Evolutionary conservation across 2,113 vertebrate species (phyloP).

Genomic region (Pterocles orientalis): DNA sequence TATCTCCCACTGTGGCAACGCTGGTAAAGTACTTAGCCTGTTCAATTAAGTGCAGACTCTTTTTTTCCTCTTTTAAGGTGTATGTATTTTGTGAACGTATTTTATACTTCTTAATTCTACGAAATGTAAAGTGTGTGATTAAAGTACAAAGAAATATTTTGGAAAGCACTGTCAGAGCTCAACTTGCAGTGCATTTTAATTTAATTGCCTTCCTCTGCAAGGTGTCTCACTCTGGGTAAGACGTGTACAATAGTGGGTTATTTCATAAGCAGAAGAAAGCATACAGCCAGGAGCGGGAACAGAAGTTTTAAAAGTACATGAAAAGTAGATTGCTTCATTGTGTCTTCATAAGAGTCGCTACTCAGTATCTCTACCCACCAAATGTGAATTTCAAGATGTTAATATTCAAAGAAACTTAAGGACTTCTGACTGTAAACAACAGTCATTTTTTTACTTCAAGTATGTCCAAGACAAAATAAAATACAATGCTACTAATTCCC

Average conservation of each 20-base stretch:
- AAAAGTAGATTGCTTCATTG: background rate
- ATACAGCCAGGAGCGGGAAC: background rate
- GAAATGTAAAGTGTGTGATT: background rate
- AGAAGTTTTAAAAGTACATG: background rate
- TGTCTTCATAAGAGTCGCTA: background rate
- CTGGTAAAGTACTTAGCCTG: background rate
- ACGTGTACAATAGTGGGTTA: fast-evolving
- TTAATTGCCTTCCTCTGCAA: background rate
- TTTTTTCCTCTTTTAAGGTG: background rate
- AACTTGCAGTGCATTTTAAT: background rate
- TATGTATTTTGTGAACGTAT: background rate
- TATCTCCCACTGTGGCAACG: background rate
- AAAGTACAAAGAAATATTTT: background rate
- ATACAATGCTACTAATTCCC: background rate
- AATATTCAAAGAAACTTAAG: background rate
- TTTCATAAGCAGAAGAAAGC: background rate
- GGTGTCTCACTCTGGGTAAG: background rate
- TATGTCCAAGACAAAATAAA: background rate
- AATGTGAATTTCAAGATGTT: background rate
- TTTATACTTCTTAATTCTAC: background rate
- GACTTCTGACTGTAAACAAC: background rate
- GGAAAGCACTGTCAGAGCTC: background rate
- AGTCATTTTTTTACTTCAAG: background rate
- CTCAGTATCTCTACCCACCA: background rate
- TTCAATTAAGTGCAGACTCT: background rate